phyloP scores from a whole-genome alignment of 35 echinoderm and acorn worm genomes.

The Apostichopus parvimensis region DNA sequence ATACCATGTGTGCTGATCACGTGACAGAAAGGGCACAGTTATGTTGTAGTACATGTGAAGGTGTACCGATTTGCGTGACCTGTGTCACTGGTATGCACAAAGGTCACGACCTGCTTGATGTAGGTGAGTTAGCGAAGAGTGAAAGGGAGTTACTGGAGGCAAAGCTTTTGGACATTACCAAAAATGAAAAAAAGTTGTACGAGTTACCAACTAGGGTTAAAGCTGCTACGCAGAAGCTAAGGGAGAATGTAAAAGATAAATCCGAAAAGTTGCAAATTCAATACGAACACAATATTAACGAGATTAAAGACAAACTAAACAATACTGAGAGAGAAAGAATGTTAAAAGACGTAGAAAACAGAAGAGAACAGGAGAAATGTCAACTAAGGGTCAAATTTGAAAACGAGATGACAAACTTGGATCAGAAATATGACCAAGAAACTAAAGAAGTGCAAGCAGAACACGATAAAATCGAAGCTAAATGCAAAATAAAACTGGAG shows the following conservation, averaged over 20 bases:
- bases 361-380: background rate
- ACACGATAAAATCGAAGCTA: background rate
- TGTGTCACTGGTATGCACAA: background rate
- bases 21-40: too few species aligned
- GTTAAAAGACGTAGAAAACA: background rate
- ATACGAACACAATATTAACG: background rate
- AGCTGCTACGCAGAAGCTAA: background rate
- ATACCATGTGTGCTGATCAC: too few species aligned
- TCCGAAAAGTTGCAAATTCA: background rate
- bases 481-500: background rate
- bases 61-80: background rate
- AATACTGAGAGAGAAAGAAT: background rate
- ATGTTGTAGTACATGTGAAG: slow-evolving; percentile 6
- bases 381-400: background rate
- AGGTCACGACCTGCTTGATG: slow-evolving; percentile 1
- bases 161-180: background rate
- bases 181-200: background rate
- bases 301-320: background rate
- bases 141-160: background rate
- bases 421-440: too few species aligned
- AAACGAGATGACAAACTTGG: too few species aligned
- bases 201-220: background rate
- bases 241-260: background rate
- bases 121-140: background rate
- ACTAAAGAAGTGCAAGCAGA: too few species aligned